Base-by-base conservation (phyloP, 2,113 vertebrate species). In the Salvator merianae region DNA sequence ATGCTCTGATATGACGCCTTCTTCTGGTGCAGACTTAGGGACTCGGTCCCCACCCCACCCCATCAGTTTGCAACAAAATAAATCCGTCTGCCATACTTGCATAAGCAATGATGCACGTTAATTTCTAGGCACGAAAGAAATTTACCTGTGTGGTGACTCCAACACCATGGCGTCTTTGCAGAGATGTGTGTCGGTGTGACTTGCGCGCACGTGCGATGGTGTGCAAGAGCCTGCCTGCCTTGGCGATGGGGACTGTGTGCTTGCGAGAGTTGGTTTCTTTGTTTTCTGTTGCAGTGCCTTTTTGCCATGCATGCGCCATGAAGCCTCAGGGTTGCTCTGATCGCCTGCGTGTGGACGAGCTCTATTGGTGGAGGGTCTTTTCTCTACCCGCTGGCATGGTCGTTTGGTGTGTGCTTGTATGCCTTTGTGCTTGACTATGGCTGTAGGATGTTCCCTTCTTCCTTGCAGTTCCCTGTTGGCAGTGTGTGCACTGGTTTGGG, bases 341-440 rank as follows among this genome's bases (percentile, higher is more conserved):
- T 77, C 2, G 55, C 18, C 59, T 43, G 76, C 3, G n/a, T 14
- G n/a, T 71, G 12, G 28, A 7, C 47, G 76, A 53, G 36, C 62
- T 84, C 72, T 63, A 2, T 10, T 71, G 32, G 38, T 13, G n/a
- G 36, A 63, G 83, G n/a, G 28, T 34, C 13, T 16, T 34, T 65
- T 36, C 83, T 79, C 69, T 36, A 36, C 59, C 69, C 65, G 76
- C 68, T 65, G 83, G 83, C 77, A 9, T 63, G 79, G n/a, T 77
- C 34, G 74, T 59, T 77, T 3, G 43, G 62, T 3, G 28, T 76
- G 80, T 85, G 85, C 79, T 81, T 71, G 80, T 71, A 43, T 86
- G 85, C 65, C 73, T 68, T 81, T 82, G 85, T 86, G 85, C 73
- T 85, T 85, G 77, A 72, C 53, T 79, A 38, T 79, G 77, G 76